phyloP scores from a whole-genome alignment of 2,797 vertebrate species.

The Cynopterus sphinx region DNA sequence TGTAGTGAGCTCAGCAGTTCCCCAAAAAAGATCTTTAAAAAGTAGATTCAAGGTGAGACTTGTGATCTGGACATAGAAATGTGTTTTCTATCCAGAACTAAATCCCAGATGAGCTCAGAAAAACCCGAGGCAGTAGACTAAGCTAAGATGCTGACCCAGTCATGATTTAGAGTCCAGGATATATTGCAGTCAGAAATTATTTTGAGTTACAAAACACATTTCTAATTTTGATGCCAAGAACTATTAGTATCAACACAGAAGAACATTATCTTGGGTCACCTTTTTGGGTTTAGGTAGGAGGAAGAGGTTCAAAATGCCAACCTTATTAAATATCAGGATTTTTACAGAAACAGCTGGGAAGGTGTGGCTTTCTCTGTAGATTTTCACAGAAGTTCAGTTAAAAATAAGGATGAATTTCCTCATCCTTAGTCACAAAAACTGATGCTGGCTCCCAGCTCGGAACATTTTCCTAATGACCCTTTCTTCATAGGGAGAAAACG shows the following conservation, averaged over 20 bases:
- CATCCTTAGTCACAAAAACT: background rate
- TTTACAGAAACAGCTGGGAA: background rate
- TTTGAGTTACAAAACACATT: slow-evolving; percentile 2
- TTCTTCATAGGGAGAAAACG: background rate
- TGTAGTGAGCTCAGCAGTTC: slow-evolving; percentile 46
- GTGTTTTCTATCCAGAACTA: background rate
- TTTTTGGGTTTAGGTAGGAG: background rate
- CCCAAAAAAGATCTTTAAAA: background rate
- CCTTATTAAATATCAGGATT: background rate
- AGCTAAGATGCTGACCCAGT: background rate
- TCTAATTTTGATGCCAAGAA: background rate
- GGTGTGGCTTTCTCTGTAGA: background rate
- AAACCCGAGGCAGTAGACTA: background rate
- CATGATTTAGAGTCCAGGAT: fast-evolving
- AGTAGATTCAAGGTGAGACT: background rate
- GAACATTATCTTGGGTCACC: background rate
- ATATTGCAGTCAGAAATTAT: background rate
- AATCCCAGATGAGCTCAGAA: background rate
- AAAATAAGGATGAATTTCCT: background rate
- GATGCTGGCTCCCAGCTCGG: background rate
- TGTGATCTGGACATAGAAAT: background rate
- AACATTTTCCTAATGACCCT: background rate
- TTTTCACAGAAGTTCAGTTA: background rate
- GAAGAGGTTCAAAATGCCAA: background rate
- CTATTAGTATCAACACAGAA: background rate